phyloP scores from a whole-genome alignment of 2,797 vertebrate genomes.

The Sebastes steindachneri region DNA sequence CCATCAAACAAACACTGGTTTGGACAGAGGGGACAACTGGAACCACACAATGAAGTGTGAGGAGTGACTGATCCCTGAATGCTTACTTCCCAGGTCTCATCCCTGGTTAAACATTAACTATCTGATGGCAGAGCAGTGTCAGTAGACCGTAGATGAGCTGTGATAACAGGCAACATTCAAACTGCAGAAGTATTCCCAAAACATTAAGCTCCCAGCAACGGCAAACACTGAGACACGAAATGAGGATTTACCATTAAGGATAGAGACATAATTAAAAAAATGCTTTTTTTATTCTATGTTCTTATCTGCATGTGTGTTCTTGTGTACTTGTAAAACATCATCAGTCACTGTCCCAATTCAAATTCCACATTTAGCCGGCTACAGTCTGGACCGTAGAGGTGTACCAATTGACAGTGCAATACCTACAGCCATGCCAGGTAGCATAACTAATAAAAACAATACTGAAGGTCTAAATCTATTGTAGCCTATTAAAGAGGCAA shows the following conservation, averaged over 20 bases:
- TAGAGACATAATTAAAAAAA: not conserved
- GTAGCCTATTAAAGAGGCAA: not conserved
- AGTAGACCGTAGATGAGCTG: conserved; percentile 11
- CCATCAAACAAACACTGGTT: conserved; percentile 59
- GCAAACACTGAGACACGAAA: not conserved
- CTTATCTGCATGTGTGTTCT: not conserved
- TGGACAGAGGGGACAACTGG: conserved; percentile 50
- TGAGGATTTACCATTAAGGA: not conserved
- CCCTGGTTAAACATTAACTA: conserved; percentile 67
- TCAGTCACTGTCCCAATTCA: not conserved
- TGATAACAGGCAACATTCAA: conserved; percentile 17
- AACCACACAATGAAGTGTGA: conserved; percentile 58
- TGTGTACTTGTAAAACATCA: not conserved
- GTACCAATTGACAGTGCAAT: not conserved
- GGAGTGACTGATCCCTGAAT: conserved; percentile 50
- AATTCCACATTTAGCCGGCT: not conserved
- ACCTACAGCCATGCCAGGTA: not conserved
- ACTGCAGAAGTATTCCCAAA: not conserved
- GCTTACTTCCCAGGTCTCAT: conserved; percentile 25
- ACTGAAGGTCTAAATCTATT: not conserved
- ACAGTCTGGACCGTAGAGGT: not conserved
- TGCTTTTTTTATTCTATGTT: not conserved
- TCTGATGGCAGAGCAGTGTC: conserved; percentile 2
- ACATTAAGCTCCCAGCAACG: not conserved
- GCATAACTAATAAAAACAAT: not conserved